A percentile compares a stretch with the other conserved stretches of the same genome.
phyloP scores from a whole-genome alignment of 2,888 invertebrate genomes.

The Germaria angustata region DNA sequence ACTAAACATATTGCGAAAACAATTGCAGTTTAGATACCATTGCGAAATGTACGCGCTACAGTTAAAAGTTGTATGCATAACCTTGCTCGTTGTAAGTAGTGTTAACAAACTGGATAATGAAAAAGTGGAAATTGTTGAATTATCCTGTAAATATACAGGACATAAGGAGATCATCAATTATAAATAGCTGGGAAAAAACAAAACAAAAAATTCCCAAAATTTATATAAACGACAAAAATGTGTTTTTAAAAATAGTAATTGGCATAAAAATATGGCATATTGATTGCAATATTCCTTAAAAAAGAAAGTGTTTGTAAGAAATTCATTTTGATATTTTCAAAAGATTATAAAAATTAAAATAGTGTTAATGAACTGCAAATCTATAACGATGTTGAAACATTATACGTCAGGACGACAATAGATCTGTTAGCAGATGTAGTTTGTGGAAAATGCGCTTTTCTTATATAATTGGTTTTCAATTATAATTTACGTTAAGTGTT shows the following conservation, averaged over 20 bases:
- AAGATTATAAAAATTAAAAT: background rate
- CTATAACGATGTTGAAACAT: background rate
- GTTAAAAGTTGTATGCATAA: constrained; percentile 71
- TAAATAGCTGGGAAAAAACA: too few species aligned
- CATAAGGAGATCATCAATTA: background rate
- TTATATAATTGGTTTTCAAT: constrained; percentile 36
- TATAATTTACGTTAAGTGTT: constrained; percentile 39
- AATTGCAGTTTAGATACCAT: constrained; percentile 77
- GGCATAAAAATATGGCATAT: too few species aligned
- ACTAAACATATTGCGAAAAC: constrained; percentile 75
- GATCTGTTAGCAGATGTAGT: background rate
- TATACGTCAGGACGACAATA: background rate
- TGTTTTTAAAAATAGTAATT: constrained; percentile 7
- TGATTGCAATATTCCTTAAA: too few species aligned
- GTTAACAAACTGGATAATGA: constrained; percentile 27
- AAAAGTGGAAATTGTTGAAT: background rate
- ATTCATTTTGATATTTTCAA: background rate
- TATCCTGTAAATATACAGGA: background rate
- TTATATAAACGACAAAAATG: background rate
- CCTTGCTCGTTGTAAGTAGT: constrained; percentile 77
- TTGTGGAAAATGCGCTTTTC: background rate
- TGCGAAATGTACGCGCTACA: constrained; percentile 76
- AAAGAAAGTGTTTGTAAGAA: too few species aligned
- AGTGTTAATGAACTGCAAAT: constrained; percentile 23
- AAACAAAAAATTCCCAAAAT: background rate